Percentiles rank a stretch among this genome's conserved stretches.
phyloP scores from a whole-genome alignment of 2,113 vertebrate genomes.

The Mesembrinibis cayennensis region DNA sequence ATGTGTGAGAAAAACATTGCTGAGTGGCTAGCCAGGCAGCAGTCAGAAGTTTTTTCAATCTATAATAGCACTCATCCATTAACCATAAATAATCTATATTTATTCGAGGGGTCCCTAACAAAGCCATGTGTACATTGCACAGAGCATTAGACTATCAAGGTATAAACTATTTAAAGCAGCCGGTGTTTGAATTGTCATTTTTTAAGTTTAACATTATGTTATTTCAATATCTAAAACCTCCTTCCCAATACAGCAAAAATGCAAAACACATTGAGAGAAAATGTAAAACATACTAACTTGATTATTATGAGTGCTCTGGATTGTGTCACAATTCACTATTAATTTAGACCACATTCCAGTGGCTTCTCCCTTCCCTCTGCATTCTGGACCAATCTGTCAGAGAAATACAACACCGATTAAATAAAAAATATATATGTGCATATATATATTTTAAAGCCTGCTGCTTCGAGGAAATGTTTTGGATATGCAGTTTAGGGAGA shows the following conservation, averaged over 20 bases:
- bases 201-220: slow-evolving; percentile 61
- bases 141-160: slow-evolving; percentile 50
- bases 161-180: slow-evolving; percentile 67
- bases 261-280: slow-evolving; percentile 72
- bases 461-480: not conserved
- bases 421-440: not conserved
- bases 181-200: slow-evolving; percentile 59
- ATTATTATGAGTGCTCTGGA: slow-evolving; percentile 71
- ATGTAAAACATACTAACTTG: slow-evolving; percentile 71
- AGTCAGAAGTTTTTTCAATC: not conserved
- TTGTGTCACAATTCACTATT: slow-evolving; percentile 70
- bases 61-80: slow-evolving; percentile 8
- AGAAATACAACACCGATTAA: slow-evolving; percentile 41
- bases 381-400: slow-evolving; percentile 49
- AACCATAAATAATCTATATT: slow-evolving; percentile 35
- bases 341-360: slow-evolving; percentile 72
- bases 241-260: slow-evolving; percentile 63
- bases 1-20: not conserved
- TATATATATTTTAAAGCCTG: slow-evolving; percentile 37
- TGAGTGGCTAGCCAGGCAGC: not conserved
- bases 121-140: slow-evolving; percentile 38
- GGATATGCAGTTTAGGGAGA: not conserved
- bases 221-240: slow-evolving; percentile 59
- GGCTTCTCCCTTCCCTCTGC: slow-evolving; percentile 67
- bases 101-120: not conserved